Evolutionary conservation across 2,113 vertebrate genomes (phyloP).

Genomic region (Triplophysa siluroides): DNA sequence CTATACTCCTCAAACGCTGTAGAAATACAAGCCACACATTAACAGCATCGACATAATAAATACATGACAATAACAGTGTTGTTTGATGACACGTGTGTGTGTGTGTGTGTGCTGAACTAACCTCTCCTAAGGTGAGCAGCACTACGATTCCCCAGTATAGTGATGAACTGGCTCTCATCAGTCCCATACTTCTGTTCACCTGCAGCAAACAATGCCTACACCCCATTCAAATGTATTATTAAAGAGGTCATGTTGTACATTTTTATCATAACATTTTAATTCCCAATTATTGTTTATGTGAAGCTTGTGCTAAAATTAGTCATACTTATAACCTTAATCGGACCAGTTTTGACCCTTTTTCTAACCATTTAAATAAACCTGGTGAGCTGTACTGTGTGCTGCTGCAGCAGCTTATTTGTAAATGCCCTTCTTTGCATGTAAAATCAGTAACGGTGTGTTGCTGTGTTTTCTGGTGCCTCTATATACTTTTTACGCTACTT

Average conservation of each 20-base stretch:
- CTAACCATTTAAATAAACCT: too few relatives aligned
- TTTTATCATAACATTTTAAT: too few relatives aligned
- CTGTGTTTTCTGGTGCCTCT: too few relatives aligned
- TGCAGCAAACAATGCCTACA: conserved; percentile 84
- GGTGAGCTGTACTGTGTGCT: too few relatives aligned
- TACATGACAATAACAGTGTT: background rate
- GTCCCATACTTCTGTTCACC: conserved; percentile 94
- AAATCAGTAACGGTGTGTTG: too few relatives aligned
- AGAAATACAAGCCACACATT: conserved; percentile 37
- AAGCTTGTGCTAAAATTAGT: too few relatives aligned
- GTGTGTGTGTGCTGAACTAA: conserved; percentile 61
- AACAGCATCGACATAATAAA: background rate
- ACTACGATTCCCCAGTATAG: conserved; percentile 90
- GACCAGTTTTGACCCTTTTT: too few relatives aligned
- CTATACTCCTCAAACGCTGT: conserved; percentile 94
- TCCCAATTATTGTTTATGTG: too few relatives aligned
- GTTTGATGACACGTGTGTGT: background rate
- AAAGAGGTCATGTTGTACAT: background rate
- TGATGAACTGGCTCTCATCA: conserved; percentile 92
- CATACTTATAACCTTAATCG: too few relatives aligned
- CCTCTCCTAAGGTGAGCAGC: conserved; percentile 85
- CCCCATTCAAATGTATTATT: conserved; percentile 8
- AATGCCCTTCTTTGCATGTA: too few relatives aligned
- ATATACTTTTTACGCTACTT: too few relatives aligned
- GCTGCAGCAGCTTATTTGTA: too few relatives aligned